Evolutionary conservation across 92 coral and sea anemone species (phyloP), one percentile per base, ranked within the genome.

Genomic region (Umimayanthus chanpuru): DNA sequence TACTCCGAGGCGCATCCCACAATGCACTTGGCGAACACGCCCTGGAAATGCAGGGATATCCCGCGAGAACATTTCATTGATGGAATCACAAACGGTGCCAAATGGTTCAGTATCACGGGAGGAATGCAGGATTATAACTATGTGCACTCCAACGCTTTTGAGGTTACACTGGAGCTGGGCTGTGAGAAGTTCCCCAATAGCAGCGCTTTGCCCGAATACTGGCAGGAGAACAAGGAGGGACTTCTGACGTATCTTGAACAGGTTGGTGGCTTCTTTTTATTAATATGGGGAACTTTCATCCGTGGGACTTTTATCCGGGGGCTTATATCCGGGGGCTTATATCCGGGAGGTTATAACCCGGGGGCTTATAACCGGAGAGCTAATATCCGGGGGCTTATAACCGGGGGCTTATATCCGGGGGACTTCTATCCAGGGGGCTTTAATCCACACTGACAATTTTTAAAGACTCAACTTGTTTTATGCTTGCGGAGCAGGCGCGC

Each of bases 111-210:
- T 43, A 89, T 97, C 40, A 95, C 99, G 0, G 99, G 99, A 3
- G 99, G 99, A 32, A 97, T 97, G 99, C 99, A 97, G 88, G 99
- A 97, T 49, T 97, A 89, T 64, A 97, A 95, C 89, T 97, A 97
- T 53, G 98, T 97, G 0, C 95, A 95, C 75, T 91, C 99, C 0
- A 97, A 97, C 80, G 90, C 96, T 25, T 97, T 97, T 92, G 99
- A 97, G 74, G 88, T 95, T 58, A 97, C 99, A 1, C 76, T 97
- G 16, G 99, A 97, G 79, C 94, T 97, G 50, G 99, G 99, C 23
- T 97, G 99, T 76, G 97, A 94, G 90, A 97, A 97, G 92, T 97
- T 97, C 73, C 99, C 99, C 9, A 97, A 97, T 50, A 97, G 95
- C 2, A 92, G 93, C 70, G 91, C 86, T 32, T 80, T 97, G 55